Conservation (phyloP, 2,888 invertebrate genomes). For the Archaeoteleia sp. region DNA sequence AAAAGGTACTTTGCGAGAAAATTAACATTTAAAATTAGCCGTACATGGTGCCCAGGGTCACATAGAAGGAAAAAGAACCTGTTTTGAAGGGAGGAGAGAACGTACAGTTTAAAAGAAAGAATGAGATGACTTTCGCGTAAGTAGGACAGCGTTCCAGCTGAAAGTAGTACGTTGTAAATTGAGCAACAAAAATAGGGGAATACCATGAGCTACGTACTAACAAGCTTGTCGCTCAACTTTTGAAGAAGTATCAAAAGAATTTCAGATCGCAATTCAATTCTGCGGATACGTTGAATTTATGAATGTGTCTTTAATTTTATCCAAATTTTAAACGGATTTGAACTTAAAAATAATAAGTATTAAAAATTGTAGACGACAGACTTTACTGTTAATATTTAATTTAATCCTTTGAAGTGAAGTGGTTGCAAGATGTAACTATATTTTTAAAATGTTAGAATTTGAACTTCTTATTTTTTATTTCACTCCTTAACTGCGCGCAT, state of each 20-base stretch:
- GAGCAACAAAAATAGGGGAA: slow-evolving; percentile 33
- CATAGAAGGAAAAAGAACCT: slow-evolving; percentile 34
- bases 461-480: too few relatives aligned
- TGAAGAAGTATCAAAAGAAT: slow-evolving; percentile 13
- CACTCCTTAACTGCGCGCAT: too few relatives aligned
- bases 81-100: slow-evolving; percentile 35
- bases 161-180: slow-evolving; percentile 42
- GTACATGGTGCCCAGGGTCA: slow-evolving; percentile 40
- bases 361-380: too few relatives aligned
- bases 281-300: not conserved
- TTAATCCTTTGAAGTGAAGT: too few relatives aligned
- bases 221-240: slow-evolving; percentile 8
- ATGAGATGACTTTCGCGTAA: slow-evolving; percentile 42
- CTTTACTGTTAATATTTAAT: too few relatives aligned
- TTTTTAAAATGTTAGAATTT: too few relatives aligned
- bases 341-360: not conserved
- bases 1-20: slow-evolving; percentile 41
- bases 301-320: not conserved
- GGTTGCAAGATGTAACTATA: too few relatives aligned
- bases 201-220: slow-evolving; percentile 24
- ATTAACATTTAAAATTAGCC: slow-evolving; percentile 48
- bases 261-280: slow-evolving; percentile 10
- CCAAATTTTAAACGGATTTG: too few relatives aligned
- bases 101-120: slow-evolving; percentile 43
- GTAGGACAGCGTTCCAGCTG: slow-evolving; percentile 40